A percentile compares a stretch with the other conserved stretches of the same genome.
Evolutionary conservation across 2,113 vertebrate genomes (phyloP).

Genomic region (Cryptomyrus ogoouensis): DNA sequence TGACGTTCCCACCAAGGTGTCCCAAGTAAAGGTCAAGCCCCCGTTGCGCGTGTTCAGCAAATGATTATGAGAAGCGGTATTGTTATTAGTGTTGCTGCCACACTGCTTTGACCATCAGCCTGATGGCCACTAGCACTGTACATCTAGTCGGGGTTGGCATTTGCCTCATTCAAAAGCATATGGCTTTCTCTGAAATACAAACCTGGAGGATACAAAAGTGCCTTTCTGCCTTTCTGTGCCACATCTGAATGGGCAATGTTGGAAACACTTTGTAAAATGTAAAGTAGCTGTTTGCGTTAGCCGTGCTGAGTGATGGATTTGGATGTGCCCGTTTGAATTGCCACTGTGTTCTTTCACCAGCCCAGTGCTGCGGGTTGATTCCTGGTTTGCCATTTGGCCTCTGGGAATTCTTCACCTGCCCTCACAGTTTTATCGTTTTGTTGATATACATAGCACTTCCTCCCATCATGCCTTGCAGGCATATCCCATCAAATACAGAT

Average conservation of each 20-base stretch:
- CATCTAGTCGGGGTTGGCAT: not conserved
- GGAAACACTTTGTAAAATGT: not conserved
- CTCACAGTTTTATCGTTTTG: not conserved
- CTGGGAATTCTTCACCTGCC: not conserved
- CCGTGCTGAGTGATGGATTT: not conserved
- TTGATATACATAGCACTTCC: not conserved
- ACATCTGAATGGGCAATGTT: not conserved
- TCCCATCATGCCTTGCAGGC: constrained; percentile 1
- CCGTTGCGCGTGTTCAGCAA: not conserved
- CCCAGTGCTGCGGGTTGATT: not conserved
- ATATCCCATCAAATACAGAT: not conserved
- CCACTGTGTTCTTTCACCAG: not conserved
- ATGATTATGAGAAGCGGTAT: not conserved
- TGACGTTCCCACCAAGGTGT: not conserved
- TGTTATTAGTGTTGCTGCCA: not conserved
- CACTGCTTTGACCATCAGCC: not conserved
- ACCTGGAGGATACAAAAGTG: not conserved
- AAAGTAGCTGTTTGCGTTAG: not conserved
- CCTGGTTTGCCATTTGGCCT: not conserved
- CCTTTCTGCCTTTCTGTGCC: not conserved
- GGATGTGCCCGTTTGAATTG: not conserved
- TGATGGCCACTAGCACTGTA: not conserved
- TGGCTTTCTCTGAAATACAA: not conserved
- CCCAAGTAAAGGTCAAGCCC: not conserved
- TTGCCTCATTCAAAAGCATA: not conserved